Evolutionary conservation across 2,113 vertebrate species (phyloP).

Genomic region (Tragelaphus scriptus): DNA sequence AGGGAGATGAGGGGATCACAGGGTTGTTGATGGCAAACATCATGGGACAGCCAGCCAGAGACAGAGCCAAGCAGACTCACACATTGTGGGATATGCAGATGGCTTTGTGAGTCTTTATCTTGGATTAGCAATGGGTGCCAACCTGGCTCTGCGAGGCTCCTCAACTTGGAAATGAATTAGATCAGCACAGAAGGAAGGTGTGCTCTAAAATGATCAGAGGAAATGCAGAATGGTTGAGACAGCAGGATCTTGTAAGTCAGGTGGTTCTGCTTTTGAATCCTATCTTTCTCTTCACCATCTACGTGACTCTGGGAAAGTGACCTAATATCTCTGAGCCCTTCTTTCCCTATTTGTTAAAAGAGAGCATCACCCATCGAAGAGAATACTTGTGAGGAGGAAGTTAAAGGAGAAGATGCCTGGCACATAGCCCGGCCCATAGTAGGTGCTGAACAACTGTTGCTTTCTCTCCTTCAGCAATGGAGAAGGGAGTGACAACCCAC

Average conservation of each 20-base stretch:
- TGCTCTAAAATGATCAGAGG: neutral
- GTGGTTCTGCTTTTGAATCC: neutral
- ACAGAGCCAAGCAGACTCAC: neutral
- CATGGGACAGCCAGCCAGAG: neutral
- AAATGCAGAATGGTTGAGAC: neutral
- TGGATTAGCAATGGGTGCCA: neutral
- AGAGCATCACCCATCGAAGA: neutral
- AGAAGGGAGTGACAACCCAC: neutral
- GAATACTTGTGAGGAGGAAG: neutral
- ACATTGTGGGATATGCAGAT: neutral
- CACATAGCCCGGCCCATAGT: neutral
- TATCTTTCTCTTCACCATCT: neutral
- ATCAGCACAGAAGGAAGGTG: neutral
- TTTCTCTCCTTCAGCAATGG: neutral
- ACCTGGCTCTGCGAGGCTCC: neutral
- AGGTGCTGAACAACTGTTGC: neutral
- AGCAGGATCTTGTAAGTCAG: neutral
- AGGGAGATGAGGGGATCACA: neutral
- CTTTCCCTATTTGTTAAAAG: neutral
- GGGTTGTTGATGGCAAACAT: neutral
- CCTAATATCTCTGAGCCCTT: neutral
- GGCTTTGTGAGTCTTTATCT: neutral
- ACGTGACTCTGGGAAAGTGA: neutral
- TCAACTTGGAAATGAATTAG: neutral
- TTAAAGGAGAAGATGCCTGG: neutral